Percentiles rank a stretch among this genome's conserved stretches.
Evolutionary conservation across 2,888 invertebrate genomes (phyloP).

Genomic region (Folsomia candida): DNA sequence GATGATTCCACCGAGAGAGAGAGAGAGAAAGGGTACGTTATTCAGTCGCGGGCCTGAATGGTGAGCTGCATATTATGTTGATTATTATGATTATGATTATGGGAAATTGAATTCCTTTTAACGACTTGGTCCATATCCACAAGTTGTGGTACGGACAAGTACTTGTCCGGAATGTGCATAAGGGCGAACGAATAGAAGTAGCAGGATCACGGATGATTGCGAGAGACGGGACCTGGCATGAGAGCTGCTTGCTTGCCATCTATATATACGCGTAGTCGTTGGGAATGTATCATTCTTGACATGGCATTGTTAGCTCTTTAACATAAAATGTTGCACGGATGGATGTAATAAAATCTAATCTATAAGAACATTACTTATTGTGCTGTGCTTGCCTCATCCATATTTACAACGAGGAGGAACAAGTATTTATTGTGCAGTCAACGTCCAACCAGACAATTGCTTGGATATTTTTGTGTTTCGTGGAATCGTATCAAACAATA

Average conservation of each 20-base stretch:
- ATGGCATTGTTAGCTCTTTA: conserved; percentile 17
- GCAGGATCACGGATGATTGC: background rate
- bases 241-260: conserved; percentile 30
- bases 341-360: conserved; percentile 18
- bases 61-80: conserved; percentile 24
- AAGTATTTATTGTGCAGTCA: background rate
- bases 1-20: background rate
- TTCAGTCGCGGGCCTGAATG: too few relatives aligned
- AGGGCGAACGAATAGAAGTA: conserved; percentile 34
- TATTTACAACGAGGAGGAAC: background rate
- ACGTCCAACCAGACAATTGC: background rate
- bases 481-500: background rate
- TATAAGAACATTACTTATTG: conserved; percentile 5
- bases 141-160: background rate
- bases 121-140: conserved; percentile 12
- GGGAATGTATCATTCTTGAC: conserved; percentile 22
- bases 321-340: conserved; percentile 8
- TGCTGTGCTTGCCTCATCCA: background rate
- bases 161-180: conserved; percentile 35
- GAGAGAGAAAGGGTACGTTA: background rate
- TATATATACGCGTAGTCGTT: background rate
- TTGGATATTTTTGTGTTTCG: background rate
- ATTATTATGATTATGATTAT: conserved; percentile 33
- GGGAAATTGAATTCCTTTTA: conserved; percentile 44
- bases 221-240: conserved; percentile 24